Base-by-base conservation (phyloP, 2,888 invertebrate species). In the Timema podura region DNA sequence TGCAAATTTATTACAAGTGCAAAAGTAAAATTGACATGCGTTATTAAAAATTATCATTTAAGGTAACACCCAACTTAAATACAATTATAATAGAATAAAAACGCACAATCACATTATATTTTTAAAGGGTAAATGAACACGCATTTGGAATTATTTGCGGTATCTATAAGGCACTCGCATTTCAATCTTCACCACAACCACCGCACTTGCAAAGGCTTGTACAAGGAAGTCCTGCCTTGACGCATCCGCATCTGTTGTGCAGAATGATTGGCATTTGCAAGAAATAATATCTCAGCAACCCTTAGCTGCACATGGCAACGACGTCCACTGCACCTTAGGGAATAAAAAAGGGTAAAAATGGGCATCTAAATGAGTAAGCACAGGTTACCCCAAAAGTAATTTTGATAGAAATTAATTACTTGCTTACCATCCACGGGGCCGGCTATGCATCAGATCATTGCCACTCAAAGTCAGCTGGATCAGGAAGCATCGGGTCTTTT, bases 401-500 rank as follows among this genome's bases (percentile, higher is more conserved):
- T n/a, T 5, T 57, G n/a, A 57, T 0, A 57, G 13, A 57, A 3
- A 57, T 57, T n/a, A 57, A 57, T 57, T n/a, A 10, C 30, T 57
- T 15, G 13, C 15, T 57, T 57, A 57, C 57, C 57, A n/a, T 57
- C 57, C n/a, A 57, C 10, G 57, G 57, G 13, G 57, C n/a, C 30
- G n/a, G 57, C 54, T 57, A 5, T 16, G 13, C n/a, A 1, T 30
- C 57, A 57, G 57, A 57, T 57, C 57, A 13, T 13, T 30, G 30
- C 57, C 57, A 57, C 57, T 9, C 57, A 57, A 57, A 57, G 57
- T 57, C 57, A 57, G 57, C 57, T 57, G 57, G 57, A n/a, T 7
- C 6, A n/a, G 57, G 57, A 57, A 57, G 57, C 57, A 13, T 11
- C 13, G 15, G 57, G 5, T 57, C 3, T 57, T 57, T n/a, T 57